phyloP scores from a whole-genome alignment of 2,113 vertebrate genomes.

The Theristicus caerulescens region DNA sequence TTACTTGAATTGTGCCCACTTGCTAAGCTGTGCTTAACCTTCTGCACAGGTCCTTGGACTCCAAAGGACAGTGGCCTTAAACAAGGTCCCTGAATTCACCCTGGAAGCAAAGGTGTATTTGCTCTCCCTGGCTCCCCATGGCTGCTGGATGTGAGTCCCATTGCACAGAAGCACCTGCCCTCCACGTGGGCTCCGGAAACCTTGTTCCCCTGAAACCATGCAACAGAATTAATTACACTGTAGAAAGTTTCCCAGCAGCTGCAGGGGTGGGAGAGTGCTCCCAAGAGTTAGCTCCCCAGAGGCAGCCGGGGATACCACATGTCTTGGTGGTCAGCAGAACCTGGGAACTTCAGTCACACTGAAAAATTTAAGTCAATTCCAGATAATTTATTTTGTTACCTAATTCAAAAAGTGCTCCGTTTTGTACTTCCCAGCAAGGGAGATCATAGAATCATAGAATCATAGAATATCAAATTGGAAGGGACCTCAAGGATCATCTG shows the following conservation, averaged over 20 bases:
- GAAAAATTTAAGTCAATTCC: not conserved
- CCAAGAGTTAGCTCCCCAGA: not conserved
- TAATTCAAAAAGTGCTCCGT: not conserved
- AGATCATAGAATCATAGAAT: not conserved
- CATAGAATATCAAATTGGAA: too few species aligned
- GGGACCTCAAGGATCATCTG: too few species aligned
- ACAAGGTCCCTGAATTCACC: not conserved
- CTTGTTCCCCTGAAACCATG: not conserved
- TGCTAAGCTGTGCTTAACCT: not conserved
- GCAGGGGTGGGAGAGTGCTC: not conserved
- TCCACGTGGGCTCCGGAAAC: fast-evolving
- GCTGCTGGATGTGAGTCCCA: not conserved
- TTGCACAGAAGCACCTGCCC: not conserved
- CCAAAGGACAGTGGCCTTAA: not conserved
- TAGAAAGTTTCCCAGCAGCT: not conserved
- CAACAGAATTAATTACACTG: not conserved
- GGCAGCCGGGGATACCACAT: fast-evolving
- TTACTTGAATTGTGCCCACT: not conserved
- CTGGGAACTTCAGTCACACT: not conserved
- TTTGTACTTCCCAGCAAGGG: not conserved
- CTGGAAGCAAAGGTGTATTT: fast-evolving
- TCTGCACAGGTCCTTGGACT: too few species aligned
- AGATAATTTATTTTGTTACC: not conserved
- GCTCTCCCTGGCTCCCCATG: not conserved
- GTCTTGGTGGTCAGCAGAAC: not conserved